A percentile compares a stretch with the other conserved stretches of the same genome.
phyloP scores from a whole-genome alignment of 2,888 invertebrate genomes.

The Coremacera marginata region DNA sequence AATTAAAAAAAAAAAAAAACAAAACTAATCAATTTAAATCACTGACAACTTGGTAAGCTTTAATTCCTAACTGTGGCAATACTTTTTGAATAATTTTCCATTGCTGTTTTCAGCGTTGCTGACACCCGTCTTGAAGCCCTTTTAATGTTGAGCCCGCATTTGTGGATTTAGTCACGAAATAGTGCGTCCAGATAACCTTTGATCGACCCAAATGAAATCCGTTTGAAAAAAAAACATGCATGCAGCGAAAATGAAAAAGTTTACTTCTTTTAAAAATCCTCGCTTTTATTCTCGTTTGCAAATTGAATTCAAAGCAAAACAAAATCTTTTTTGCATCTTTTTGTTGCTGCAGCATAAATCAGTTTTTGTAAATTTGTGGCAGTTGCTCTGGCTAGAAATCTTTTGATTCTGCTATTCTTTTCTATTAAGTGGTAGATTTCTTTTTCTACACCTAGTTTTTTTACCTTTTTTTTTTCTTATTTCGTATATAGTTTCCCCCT shows the following conservation, averaged over 20 bases:
- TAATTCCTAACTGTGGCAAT: too few relatives aligned
- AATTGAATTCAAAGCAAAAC: not conserved
- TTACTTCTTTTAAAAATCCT: not conserved
- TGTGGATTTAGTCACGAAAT: not conserved
- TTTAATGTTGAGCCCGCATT: not conserved
- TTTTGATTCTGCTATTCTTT: too few relatives aligned
- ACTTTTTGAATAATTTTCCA: too few relatives aligned
- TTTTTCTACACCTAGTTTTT: not conserved
- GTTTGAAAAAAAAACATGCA: not conserved
- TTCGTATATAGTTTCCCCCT: not conserved
- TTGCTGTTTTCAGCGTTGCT: not conserved
- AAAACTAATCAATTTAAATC: too few relatives aligned
- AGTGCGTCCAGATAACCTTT: not conserved
- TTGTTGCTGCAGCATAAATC: too few relatives aligned
- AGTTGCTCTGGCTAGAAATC: too few relatives aligned
- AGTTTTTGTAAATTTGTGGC: too few relatives aligned
- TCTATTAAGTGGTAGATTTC: too few relatives aligned
- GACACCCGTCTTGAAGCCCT: not conserved
- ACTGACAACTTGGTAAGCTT: too few relatives aligned
- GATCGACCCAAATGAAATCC: not conserved
- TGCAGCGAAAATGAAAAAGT: not conserved
- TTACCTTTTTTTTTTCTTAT: not conserved
- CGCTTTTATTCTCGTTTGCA: slow-evolving; percentile 2
- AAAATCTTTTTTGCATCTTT: too few relatives aligned
- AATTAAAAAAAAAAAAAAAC: not conserved